Conservation (phyloP, 2,113 vertebrate species). For the Orientallactaga bullata region DNA sequence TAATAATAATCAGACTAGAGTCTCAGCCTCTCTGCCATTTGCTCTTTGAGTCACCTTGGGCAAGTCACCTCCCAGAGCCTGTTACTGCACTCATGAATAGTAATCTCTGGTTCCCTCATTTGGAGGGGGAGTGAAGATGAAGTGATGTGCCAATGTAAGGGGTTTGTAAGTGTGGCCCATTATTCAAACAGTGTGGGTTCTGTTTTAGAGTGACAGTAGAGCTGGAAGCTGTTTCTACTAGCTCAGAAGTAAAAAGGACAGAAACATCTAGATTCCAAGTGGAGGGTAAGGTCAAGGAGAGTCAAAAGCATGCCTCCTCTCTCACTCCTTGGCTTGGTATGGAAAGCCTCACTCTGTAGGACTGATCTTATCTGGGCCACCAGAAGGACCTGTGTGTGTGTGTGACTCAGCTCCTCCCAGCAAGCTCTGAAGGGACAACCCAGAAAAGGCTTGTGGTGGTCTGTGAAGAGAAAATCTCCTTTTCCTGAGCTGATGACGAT, state of each 20-base stretch:
- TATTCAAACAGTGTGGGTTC: background rate
- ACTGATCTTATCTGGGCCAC: slow-evolving; percentile 41
- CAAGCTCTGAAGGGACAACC: slow-evolving; percentile 51
- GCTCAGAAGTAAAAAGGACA: slow-evolving; percentile 30
- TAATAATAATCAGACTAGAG: slow-evolving; percentile 30
- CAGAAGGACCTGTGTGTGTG: background rate
- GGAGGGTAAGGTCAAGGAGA: background rate
- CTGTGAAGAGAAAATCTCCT: slow-evolving; percentile 61
- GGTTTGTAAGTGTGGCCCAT: background rate
- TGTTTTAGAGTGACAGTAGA: background rate
- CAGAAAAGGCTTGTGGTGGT: slow-evolving; percentile 70
- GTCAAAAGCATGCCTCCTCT: background rate
- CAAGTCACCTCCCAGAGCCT: slow-evolving; percentile 51
- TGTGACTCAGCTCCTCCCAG: slow-evolving; percentile 74
- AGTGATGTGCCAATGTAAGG: background rate
- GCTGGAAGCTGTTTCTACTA: slow-evolving; percentile 11
- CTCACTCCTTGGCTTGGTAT: background rate
- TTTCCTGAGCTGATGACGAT: slow-evolving; percentile 77
- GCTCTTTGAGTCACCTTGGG: slow-evolving; percentile 45
- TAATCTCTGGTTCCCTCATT: slow-evolving; percentile 34
- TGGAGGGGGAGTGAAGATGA: slow-evolving; percentile 28
- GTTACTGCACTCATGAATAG: slow-evolving; percentile 32
- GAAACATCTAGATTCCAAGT: background rate
- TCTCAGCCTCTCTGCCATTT: slow-evolving; percentile 42
- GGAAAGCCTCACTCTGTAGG: slow-evolving; percentile 17